phyloP scores from a whole-genome alignment of 2,797 vertebrate species.

The Semaprochilodus insignis region DNA sequence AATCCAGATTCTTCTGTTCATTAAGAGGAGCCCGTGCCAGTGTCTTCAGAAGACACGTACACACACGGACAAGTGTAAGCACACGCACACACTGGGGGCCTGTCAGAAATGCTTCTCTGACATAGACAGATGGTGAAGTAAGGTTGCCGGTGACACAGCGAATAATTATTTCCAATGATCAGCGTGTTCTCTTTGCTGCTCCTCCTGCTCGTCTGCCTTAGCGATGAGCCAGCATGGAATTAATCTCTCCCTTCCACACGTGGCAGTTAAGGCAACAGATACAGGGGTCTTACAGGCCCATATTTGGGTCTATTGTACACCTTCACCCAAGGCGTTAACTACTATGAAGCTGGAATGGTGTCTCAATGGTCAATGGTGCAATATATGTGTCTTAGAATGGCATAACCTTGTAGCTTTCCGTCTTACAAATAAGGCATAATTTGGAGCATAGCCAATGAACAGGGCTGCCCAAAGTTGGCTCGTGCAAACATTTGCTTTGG shows the following conservation, averaged over 20 bases:
- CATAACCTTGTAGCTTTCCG: neutral
- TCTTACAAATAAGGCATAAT: neutral
- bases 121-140: constrained; percentile 63
- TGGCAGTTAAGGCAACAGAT: constrained; percentile 17
- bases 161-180: constrained; percentile 63
- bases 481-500: too few relatives aligned
- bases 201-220: constrained; percentile 49
- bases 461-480: too few relatives aligned
- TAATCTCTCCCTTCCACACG: constrained; percentile 39
- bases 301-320: neutral
- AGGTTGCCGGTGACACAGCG: constrained; percentile 56
- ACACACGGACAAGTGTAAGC: constrained; percentile 32
- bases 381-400: neutral
- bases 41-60: constrained; percentile 62
- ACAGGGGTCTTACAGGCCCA: neutral
- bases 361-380: neutral
- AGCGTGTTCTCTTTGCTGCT: constrained; percentile 49
- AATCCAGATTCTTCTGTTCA: constrained; percentile 79
- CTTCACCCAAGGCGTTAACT: neutral
- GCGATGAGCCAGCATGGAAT: constrained; percentile 54
- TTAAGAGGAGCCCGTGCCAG: constrained; percentile 72
- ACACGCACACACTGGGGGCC: constrained; percentile 35
- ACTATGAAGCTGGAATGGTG: neutral
- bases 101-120: constrained; percentile 65
- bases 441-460: neutral